Base-by-base conservation (phyloP, 2,888 invertebrate species). In the Plagiodera versicolora region DNA sequence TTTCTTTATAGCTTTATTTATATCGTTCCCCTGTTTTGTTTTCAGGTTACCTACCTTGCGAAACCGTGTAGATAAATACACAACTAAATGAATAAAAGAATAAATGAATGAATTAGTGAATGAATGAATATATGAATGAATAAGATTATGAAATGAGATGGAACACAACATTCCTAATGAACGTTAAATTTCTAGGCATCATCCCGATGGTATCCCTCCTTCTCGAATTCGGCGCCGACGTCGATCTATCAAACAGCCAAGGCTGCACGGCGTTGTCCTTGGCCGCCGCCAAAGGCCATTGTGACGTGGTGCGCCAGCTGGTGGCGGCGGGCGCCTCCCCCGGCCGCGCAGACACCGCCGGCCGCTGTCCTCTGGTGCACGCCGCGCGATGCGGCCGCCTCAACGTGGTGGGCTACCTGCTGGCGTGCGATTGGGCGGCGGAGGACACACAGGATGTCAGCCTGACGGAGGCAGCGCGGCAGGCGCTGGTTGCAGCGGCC, bases 141-240 rank as follows among this genome's bases (percentile, higher is more conserved):
- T n/a, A n/a, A n/a, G n/a, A n/a, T n/a, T n/a, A n/a, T n/a, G n/a
- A n/a, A n/a, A n/a, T n/a, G n/a, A n/a, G n/a, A n/a, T n/a, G n/a
- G n/a, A n/a, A n/a, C n/a, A n/a, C n/a, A n/a, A n/a, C n/a, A n/a
- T n/a, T n/a, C n/a, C n/a, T n/a, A n/a, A n/a, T n/a, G n/a, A n/a
- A n/a, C n/a, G n/a, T n/a, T n/a, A n/a, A n/a, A 5, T 46, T 57
- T 55, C 1, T 39, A 65, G 65, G 97, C n/a, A 92, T 93, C 57
- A 83, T 90, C 14, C 91, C 95, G 8, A 94, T 98, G 94, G 94
- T 95, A 4, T 89, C 92, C 2, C 82, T 97, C 44, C 81, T 94
- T n/a, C 77, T 94, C 35, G 96, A 97, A 79, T 97, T 96, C 76
- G 94, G 94, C 11, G 96, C 95, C 3, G 90, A 94, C 75, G 87